Base-by-base conservation (phyloP, 2,113 vertebrate species). In the Actenoides lindsayi region DNA sequence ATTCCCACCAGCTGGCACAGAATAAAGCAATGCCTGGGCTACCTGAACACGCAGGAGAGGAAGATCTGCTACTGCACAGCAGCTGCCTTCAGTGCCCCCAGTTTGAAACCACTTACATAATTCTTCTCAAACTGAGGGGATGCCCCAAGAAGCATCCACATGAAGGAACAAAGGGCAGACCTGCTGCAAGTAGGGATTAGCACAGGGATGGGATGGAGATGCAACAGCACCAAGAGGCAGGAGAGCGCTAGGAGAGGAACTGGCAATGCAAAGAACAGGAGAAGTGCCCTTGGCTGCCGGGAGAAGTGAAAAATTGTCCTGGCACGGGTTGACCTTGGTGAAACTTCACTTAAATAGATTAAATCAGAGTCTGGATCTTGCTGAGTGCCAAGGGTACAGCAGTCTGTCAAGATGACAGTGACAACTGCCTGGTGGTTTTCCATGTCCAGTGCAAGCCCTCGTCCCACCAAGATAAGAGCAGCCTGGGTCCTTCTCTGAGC, bases 321-420 rank as follows among this genome's bases (percentile, higher is more conserved):
- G 60, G 35, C 27, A 1, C 8, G 9, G 15, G 48, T 90, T 93
- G 39, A 13, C 25, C 57, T 78, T 68, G 46, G 33, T 2, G 2
- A 65, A 95, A 48, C 42, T 84, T 90, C 89, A 93, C 82, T 96
- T 81, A 83, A 83, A 87, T 33, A 57, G 80, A 88, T 93, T 95
- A 67, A 90, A 64, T 79, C 27, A 8, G 63, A 83, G 30, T 41
- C 35, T 44, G 6, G 0, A 17, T 87, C 39, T 64, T 42, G 6
- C 64, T 9, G 64, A 39, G 35, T 64, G 68, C 68, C 71, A 24
- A 31, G 20, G 24, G 7, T 48, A 14, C 5, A 1, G 68, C 50
- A 73, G 44, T 65, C 78, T 70, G 48, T 78, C 73, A 57, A 16
- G 54, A 71, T 81, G 60, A 92, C 59, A 37, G 59, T 77, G 57